Base-by-base conservation (phyloP, 1,140 invertebrate species). In the Heliconius hewitsoni region DNA sequence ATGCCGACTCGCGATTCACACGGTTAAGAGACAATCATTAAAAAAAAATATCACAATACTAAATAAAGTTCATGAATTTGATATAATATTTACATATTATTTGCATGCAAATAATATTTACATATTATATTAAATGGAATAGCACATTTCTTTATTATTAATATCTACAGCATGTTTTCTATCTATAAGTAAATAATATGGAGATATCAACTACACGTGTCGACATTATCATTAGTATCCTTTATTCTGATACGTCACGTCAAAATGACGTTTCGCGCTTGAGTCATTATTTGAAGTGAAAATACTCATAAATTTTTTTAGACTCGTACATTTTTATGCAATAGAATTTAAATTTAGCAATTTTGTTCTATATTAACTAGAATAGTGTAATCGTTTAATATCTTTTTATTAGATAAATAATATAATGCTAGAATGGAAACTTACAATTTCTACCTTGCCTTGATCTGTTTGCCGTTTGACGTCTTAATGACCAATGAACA, bases 181-280 rank as follows among this genome's bases (percentile, higher is more conserved):
- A 77, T 77, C 66, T 19, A 19, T 27, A 71, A 71, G 60, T 77
- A 77, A 77, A 70, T 73, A 73, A 73, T 30, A 73, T 19, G 19
- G 46, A 79, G 46, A 79, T 66, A 66, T 75, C 70, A 80, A 27
- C 34, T 80, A 78, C 82, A 83, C 82, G 82, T 83, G 82, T 50
- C 70, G 55, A 55, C 11, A 19, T 57, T 71, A 66, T 80, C 78
- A 74, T 76, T 73, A 71, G 72, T 78, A 71, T 76, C 79, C 79
- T 81, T 78, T 78, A 42, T 71, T 74, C 37, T 27, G 30, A 30
- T 50, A 83, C 79, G 78, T 78, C 79, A 81, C 73, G 74, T 73
- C 55, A 70, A 46, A 78, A 74, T 81, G 57, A 76, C 72, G 76
- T 71, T 77, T 52, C 16, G 2, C 18, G 30, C 34, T 39, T 71